A percentile compares a stretch with the other conserved stretches of the same genome.
Evolutionary conservation across 2,797 vertebrate genomes (phyloP).

Genomic region (Muraenolepis orangiensis): DNA sequence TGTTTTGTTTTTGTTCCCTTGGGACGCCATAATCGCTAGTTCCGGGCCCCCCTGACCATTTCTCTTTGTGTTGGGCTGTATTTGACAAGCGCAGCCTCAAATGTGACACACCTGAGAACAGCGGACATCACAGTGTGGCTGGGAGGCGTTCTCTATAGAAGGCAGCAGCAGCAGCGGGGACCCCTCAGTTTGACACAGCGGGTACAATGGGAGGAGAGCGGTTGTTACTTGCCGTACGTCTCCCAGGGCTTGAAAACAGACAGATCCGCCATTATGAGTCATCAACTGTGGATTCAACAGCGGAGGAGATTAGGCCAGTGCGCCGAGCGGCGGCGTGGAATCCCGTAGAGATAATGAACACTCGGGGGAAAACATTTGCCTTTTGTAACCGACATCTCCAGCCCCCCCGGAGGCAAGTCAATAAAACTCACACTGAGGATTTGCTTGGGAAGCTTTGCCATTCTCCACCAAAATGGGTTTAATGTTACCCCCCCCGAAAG

Average conservation of each 20-base stretch:
- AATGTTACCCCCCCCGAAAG: too few species aligned
- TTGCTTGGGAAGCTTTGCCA: too few species aligned
- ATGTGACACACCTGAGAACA: too few species aligned
- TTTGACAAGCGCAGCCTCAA: too few species aligned
- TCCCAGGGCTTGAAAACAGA: conserved; percentile 25
- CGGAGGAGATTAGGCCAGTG: conserved; percentile 12
- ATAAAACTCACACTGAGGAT: conserved; percentile 14
- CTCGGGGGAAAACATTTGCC: conserved; percentile 12
- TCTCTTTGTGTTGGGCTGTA: too few species aligned
- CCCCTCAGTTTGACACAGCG: too few species aligned
- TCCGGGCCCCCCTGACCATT: too few species aligned
- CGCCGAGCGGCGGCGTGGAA: conserved; percentile 33
- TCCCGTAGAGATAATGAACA: conserved; percentile 19
- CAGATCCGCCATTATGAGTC: conserved; percentile 31
- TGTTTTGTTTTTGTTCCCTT: not conserved
- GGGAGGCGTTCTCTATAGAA: too few species aligned
- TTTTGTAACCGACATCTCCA: not conserved
- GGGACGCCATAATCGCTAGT: too few species aligned
- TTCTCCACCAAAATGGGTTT: conserved; percentile 13
- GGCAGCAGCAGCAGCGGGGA: too few species aligned
- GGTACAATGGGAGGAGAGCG: conserved; percentile 17
- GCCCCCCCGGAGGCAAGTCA: not conserved
- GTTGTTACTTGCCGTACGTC: conserved; percentile 25
- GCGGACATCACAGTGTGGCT: too few species aligned
- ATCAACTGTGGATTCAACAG: conserved; percentile 28